phyloP scores from a whole-genome alignment of 2,888 invertebrate species.

The Helleia helle region DNA sequence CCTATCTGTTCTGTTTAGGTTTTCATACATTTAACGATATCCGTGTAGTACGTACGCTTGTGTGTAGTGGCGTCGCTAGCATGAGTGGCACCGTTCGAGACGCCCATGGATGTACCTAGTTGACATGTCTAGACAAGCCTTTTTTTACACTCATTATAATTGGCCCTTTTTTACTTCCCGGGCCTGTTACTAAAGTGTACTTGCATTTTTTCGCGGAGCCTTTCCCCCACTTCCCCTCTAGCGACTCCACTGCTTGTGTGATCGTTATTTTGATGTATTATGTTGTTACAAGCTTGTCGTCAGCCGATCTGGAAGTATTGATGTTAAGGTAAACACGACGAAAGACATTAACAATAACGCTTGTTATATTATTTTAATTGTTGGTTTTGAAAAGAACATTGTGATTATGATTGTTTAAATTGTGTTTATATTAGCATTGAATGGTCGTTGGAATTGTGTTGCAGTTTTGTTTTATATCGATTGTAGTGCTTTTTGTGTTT shows the following conservation, averaged over 20 bases:
- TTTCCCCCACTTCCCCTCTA: too few relatives aligned
- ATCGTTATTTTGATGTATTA: conserved; percentile 1
- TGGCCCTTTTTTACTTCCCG: too few relatives aligned
- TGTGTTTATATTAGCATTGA: conserved; percentile 21
- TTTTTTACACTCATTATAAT: too few relatives aligned
- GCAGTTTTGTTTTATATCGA: conserved; percentile 1
- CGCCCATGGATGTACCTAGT: too few relatives aligned
- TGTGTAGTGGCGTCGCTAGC: too few relatives aligned
- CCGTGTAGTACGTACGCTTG: too few relatives aligned
- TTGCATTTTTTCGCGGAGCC: too few relatives aligned
- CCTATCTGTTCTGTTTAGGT: too few relatives aligned
- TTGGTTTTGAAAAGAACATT: conserved; percentile 10
- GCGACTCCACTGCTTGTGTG: neutral
- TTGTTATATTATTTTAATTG: conserved; percentile 9
- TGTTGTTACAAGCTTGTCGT: conserved; percentile 71
- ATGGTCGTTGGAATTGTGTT: conserved; percentile 2
- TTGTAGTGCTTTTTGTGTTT: conserved; percentile 4
- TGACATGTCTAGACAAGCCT: too few relatives aligned
- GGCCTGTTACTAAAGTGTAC: too few relatives aligned
- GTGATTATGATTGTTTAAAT: conserved; percentile 14
- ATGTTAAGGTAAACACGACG: conserved; percentile 76
- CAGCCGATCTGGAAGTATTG: conserved; percentile 75
- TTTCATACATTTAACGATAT: too few relatives aligned
- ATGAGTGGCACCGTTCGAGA: too few relatives aligned
- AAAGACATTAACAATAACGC: conserved; percentile 5